A percentile compares a stretch with the other conserved stretches of the same genome.
Evolutionary conservation across 2,113 vertebrate species (phyloP).

Genomic region (Nasalis larvatus): DNA sequence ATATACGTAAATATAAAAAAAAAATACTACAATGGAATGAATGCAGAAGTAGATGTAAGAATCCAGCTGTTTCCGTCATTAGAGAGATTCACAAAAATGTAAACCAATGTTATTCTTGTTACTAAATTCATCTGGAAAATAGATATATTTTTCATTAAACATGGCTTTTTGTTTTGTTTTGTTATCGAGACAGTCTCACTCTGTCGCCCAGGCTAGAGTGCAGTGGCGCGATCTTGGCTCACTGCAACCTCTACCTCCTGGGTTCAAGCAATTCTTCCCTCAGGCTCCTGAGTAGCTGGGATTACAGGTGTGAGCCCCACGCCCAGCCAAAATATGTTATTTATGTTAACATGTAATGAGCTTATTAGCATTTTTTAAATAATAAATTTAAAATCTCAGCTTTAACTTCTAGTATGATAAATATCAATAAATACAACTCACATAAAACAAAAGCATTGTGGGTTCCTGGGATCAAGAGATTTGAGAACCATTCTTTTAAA

Average conservation of each 20-base stretch:
- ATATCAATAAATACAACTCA: background rate
- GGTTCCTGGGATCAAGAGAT: background rate
- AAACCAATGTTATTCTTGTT: background rate
- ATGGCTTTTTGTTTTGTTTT: background rate
- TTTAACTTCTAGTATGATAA: slow-evolving; percentile 17
- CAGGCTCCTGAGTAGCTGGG: too few relatives aligned
- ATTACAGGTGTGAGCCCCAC: too few relatives aligned
- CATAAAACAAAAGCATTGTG: background rate
- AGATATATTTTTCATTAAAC: slow-evolving; percentile 17
- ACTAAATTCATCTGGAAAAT: slow-evolving; percentile 1
- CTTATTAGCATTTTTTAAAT: slow-evolving; percentile 1
- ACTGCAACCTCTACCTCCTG: too few relatives aligned
- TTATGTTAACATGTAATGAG: background rate
- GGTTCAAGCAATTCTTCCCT: too few relatives aligned
- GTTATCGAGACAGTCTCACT: too few relatives aligned
- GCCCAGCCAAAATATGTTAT: background rate
- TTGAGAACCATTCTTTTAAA: background rate
- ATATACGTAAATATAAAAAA: background rate
- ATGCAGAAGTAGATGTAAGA: background rate
- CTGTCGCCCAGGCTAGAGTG: too few relatives aligned
- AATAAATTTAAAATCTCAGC: background rate
- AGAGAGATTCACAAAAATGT: background rate
- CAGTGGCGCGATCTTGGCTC: too few relatives aligned
- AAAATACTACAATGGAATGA: background rate
- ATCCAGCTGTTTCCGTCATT: background rate